phyloP scores from a whole-genome alignment of 2,797 vertebrate genomes.

The Urocyon cinereoargenteus region DNA sequence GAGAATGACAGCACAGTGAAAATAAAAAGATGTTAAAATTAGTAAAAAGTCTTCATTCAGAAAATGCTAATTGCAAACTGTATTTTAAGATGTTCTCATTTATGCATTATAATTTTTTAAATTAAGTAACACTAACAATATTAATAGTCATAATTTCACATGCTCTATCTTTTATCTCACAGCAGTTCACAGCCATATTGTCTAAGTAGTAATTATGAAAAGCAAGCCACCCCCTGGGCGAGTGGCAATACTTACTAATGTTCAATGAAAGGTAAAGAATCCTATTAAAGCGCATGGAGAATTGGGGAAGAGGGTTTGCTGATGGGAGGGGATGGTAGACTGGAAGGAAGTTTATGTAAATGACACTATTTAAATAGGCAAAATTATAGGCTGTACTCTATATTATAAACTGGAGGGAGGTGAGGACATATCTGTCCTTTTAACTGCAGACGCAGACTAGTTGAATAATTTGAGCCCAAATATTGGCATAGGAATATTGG shows the following conservation, averaged over 20 bases:
- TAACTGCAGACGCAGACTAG: not conserved
- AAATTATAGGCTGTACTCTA: not conserved
- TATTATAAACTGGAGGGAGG: not conserved
- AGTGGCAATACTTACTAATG: not conserved
- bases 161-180: constrained; percentile 43
- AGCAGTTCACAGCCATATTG: constrained; percentile 49
- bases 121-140: constrained; percentile 70
- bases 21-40: constrained; percentile 67
- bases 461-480: not conserved
- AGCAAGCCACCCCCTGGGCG: not conserved
- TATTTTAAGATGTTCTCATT: constrained; percentile 69
- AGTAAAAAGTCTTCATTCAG: constrained; percentile 72
- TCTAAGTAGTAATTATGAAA: constrained; percentile 67
- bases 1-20: not conserved
- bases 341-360: not conserved
- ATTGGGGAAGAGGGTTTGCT: not conserved
- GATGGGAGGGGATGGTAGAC: not conserved
- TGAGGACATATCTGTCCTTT: not conserved
- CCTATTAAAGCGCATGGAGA: not conserved
- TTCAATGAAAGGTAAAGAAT: constrained; percentile 50
- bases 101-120: constrained; percentile 68
- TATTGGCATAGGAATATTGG: not conserved
- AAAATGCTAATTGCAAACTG: constrained; percentile 55
- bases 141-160: constrained; percentile 49
- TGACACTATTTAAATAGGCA: not conserved